phyloP scores from a whole-genome alignment of 2,113 vertebrate species.

The Pseudolaguvia tuberculata region DNA sequence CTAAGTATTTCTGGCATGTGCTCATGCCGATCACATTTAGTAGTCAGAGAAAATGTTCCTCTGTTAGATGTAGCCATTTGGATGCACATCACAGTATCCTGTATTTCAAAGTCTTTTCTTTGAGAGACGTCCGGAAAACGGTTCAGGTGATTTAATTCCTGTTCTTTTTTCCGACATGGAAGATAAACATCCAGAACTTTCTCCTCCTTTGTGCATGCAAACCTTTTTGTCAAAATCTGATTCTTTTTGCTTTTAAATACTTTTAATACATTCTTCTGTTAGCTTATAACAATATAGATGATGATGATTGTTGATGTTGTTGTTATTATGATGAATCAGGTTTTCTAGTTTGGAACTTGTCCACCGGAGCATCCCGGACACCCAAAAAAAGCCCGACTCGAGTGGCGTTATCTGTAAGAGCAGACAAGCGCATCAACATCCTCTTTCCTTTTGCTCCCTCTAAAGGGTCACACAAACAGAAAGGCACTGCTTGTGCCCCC shows the following conservation, averaged over 20 bases:
- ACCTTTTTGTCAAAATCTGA: neutral
- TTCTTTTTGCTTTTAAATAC: neutral
- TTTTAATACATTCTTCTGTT: neutral
- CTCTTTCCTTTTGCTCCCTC: constrained; percentile 68
- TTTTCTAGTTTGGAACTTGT: constrained; percentile 10
- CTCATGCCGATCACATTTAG: neutral
- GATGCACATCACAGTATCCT: constrained; percentile 22
- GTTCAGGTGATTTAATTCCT: constrained; percentile 25
- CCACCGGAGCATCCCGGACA: constrained; percentile 48
- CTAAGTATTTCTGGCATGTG: neutral
- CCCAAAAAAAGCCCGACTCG: constrained; percentile 47
- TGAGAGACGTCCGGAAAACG: constrained; percentile 34
- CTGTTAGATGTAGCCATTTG: constrained; percentile 8
- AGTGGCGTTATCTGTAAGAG: constrained; percentile 63
- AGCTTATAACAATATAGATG: neutral
- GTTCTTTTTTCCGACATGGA: constrained; percentile 27
- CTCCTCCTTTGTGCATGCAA: neutral
- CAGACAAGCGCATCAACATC: constrained; percentile 61
- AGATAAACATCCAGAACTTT: constrained; percentile 24
- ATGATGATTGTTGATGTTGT: too few species aligned
- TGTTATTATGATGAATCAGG: too few species aligned
- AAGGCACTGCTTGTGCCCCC: constrained; percentile 56
- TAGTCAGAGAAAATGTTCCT: neutral
- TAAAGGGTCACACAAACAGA: constrained; percentile 68
- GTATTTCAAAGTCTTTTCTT: constrained; percentile 25